Evolutionary conservation across 2,113 vertebrate species (phyloP).

Genomic region (Gallinago jamesoni): DNA sequence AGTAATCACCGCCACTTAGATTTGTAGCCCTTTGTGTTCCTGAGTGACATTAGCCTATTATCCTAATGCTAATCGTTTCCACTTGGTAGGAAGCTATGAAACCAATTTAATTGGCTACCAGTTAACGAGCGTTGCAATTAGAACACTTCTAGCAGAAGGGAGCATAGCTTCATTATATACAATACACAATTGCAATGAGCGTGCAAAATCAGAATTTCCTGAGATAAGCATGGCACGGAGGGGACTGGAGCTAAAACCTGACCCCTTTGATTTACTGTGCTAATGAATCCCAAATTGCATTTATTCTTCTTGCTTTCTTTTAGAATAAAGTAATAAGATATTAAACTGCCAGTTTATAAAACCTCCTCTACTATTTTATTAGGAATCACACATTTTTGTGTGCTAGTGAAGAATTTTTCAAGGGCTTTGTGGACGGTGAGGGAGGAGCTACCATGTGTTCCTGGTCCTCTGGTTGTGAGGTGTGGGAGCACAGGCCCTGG

Average conservation of each 20-base stretch:
- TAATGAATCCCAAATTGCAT: not conserved
- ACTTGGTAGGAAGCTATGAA: not conserved
- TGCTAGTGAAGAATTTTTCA: not conserved
- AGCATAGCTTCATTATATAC: not conserved
- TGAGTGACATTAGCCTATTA: not conserved
- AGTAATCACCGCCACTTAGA: not conserved
- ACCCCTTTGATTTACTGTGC: not conserved
- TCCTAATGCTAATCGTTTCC: not conserved
- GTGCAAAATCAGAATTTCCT: not conserved
- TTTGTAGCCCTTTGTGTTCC: not conserved
- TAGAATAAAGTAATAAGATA: not conserved
- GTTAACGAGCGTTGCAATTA: not conserved
- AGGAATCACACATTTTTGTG: not conserved
- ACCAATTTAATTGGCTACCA: not conserved
- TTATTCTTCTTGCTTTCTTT: not conserved
- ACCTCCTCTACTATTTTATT: not conserved
- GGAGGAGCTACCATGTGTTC: not conserved
- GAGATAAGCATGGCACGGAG: not conserved
- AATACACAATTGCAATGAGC: not conserved
- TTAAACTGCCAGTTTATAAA: not conserved
- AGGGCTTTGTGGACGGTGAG: not conserved
- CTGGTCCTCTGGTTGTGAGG: not conserved
- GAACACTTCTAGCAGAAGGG: not conserved
- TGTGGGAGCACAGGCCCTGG: not conserved
- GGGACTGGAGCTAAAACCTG: not conserved